Evolutionary conservation across 2,888 invertebrate genomes (phyloP).

Genomic region (Schizotus pectinicornis): DNA sequence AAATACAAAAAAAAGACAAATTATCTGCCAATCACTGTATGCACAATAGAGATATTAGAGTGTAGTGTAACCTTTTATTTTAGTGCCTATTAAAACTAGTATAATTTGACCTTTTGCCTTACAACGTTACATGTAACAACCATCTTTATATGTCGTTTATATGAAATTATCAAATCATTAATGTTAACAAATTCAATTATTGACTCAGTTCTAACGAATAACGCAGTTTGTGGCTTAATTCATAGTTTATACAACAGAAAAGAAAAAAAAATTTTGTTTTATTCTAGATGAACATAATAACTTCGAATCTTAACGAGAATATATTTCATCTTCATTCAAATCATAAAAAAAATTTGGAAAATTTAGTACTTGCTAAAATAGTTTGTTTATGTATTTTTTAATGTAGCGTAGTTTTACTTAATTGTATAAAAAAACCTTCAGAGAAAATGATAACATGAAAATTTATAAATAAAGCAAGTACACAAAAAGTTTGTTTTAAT

Average conservation of each 20-base stretch:
- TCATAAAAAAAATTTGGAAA: conserved; percentile 19
- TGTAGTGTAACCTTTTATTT: conserved; percentile 43
- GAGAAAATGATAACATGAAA: too few species aligned
- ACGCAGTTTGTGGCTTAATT: conserved; percentile 27
- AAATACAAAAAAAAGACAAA: not conserved
- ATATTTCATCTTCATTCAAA: conserved; percentile 20
- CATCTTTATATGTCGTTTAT: conserved; percentile 33
- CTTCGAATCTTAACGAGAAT: conserved; percentile 14
- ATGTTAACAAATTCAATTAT: conserved; percentile 24
- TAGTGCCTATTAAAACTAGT: conserved; percentile 46
- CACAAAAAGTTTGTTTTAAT: too few species aligned
- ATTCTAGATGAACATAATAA: conserved; percentile 18
- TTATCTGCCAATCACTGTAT: conserved; percentile 25
- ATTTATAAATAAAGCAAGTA: too few species aligned
- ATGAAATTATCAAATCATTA: conserved; percentile 23
- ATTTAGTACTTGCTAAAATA: conserved; percentile 13
- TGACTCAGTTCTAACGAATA: conserved; percentile 22
- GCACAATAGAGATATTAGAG: conserved; percentile 32
- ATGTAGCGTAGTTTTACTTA: not conserved
- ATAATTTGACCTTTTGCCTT: conserved; percentile 49
- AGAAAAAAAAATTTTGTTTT: conserved; percentile 21
- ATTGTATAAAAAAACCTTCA: too few species aligned
- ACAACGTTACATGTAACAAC: conserved; percentile 33
- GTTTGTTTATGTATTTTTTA: conserved; percentile 17
- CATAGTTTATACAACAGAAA: conserved; percentile 10